phyloP scores from a whole-genome alignment of 1,140 invertebrate species.

The Hycleus cichorii region DNA sequence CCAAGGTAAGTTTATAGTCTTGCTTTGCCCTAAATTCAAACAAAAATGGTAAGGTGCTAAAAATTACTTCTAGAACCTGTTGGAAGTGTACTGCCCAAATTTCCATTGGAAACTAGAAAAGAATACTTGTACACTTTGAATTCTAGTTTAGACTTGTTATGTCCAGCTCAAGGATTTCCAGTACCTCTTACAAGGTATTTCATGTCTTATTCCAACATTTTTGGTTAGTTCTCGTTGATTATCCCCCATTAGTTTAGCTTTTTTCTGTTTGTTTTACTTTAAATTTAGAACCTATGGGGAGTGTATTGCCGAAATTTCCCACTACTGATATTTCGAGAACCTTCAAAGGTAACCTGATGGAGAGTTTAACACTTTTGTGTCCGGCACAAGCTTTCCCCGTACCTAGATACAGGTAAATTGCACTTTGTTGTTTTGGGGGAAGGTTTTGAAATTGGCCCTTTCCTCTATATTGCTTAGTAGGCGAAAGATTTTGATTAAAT shows the following conservation, averaged over 20 bases:
- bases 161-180: constrained; percentile 54
- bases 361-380: constrained; percentile 50
- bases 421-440: neutral
- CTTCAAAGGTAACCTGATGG: constrained; percentile 29
- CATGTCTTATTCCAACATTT: constrained; percentile 11
- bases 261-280: constrained; percentile 2
- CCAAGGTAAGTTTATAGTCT: constrained; percentile 24
- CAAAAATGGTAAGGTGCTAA: constrained; percentile 9
- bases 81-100: constrained; percentile 51
- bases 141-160: constrained; percentile 43
- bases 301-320: constrained; percentile 50
- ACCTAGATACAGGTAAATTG: constrained; percentile 48
- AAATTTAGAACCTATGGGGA: constrained; percentile 48
- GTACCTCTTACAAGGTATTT: constrained; percentile 53
- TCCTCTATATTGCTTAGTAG: neutral
- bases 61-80: constrained; percentile 40
- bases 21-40: neutral
- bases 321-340: constrained; percentile 36
- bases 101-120: constrained; percentile 45
- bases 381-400: constrained; percentile 52
- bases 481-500: neutral
- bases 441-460: neutral
- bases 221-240: neutral
- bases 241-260: neutral
- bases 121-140: constrained; percentile 32